These are phyloP conservation scores for Scytalopus superciliaris DNA, from an alignment of 2,113 vertebrate genomes.

Conservation along the genomic window DNA sequence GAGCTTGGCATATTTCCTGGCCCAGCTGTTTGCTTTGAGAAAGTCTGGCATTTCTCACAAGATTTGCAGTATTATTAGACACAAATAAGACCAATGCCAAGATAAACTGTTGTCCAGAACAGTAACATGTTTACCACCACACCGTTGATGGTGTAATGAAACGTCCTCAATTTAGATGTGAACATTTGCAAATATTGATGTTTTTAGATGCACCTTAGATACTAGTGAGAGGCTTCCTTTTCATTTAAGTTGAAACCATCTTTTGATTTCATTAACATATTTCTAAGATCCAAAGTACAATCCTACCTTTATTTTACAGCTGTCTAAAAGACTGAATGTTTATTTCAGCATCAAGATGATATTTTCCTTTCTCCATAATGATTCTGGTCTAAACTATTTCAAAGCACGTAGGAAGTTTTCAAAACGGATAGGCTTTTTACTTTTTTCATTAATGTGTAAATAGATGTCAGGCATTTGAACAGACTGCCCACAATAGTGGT, in stretches of 20 bases:
- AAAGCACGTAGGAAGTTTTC: not conserved
- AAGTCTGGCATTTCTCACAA: not conserved
- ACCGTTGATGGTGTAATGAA: not conserved
- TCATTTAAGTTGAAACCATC: not conserved
- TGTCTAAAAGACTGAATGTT: not conserved
- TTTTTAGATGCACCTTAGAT: not conserved
- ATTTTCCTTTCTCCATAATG: not conserved
- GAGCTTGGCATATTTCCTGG: not conserved
- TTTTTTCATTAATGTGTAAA: not conserved
- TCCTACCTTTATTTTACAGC: not conserved
- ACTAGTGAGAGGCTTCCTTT: not conserved
- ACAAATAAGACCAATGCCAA: not conserved
- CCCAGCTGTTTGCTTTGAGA: slow-evolving; percentile 12
- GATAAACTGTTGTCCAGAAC: not conserved
- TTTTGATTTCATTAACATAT: not conserved
- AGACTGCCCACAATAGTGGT: not conserved
- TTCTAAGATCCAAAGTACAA: not conserved
- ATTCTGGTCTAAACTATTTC: not conserved
- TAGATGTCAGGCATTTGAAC: not conserved
- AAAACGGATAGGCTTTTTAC: not conserved
- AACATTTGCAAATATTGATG: slow-evolving; percentile 1
- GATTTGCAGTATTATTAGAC: not conserved
- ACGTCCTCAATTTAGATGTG: not conserved
- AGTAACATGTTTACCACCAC: not conserved
- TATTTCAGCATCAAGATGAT: not conserved